Evolutionary conservation across 2,888 invertebrate genomes (phyloP).

Genomic region (Slavum lentiscoides): DNA sequence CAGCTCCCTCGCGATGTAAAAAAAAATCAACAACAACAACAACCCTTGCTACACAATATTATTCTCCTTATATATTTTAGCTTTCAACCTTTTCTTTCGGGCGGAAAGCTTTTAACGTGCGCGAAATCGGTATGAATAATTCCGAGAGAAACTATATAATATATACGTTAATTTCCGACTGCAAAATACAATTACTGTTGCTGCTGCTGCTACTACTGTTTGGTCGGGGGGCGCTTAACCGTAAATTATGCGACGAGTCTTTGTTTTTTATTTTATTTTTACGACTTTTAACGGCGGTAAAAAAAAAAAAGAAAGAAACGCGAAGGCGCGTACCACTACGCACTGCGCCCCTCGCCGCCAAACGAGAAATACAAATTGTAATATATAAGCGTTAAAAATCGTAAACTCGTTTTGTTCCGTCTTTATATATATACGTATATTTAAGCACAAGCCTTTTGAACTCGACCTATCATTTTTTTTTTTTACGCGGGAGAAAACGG

Average conservation of each 20-base stretch:
- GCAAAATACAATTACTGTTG: conserved; percentile 42
- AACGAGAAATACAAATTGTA: conserved; percentile 26
- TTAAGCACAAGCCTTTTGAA: conserved; percentile 12
- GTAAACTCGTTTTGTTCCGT: conserved; percentile 37
- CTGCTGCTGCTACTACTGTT: too few relatives aligned
- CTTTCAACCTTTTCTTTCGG: conserved; percentile 46
- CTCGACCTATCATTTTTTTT: background rate
- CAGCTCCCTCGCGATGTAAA: background rate
- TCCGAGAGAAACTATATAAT: conserved; percentile 5
- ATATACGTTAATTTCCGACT: conserved; percentile 45
- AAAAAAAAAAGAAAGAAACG: conserved; percentile 11
- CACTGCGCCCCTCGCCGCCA: background rate
- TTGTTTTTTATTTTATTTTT: conserved; percentile 33
- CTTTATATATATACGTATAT: too few relatives aligned
- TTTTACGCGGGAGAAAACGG: background rate
- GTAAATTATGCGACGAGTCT: conserved; percentile 48
- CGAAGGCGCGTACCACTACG: background rate
- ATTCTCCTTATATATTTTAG: conserved; percentile 25
- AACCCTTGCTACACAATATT: conserved; percentile 29
- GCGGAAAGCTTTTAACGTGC: conserved; percentile 51
- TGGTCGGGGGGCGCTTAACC: conserved; percentile 52
- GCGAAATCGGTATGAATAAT: conserved; percentile 48
- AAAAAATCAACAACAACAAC: conserved; percentile 4
- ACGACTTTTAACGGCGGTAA: conserved; percentile 37
- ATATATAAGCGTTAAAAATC: conserved; percentile 6